Evolutionary conservation across 2,888 invertebrate species (phyloP), one percentile per base, ranked within the genome.

Genomic region (Acrobasis suavella): DNA sequence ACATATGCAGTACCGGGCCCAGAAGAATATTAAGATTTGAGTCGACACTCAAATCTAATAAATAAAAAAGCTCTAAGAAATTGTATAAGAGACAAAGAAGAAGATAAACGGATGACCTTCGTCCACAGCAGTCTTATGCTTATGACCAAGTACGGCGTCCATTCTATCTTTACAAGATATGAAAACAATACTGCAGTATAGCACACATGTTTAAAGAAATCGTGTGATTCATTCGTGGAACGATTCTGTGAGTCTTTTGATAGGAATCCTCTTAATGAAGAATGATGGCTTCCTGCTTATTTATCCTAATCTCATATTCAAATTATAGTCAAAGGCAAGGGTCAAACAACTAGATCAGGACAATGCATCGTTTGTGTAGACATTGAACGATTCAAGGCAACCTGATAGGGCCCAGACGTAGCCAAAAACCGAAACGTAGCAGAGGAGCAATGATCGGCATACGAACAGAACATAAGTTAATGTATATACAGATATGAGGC

Each of bases 351-450:
- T 38, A 54, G 38, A 38, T 16, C 37, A 51, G 50, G 42, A 52
- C 51, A 39, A 60, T 55, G 14, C 22, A 32, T 38, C 54, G 55
- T 64, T 54, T 58, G 60, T 64, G 51, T 38, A 52, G 56, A 17
- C 42, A 56, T 55, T 55, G 39, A 38, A 38, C 22, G 6, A 49
- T 55, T 38, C 38, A 37, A 38, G 42, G 39, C 39, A 56, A 56
- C 39, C 16, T 16, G 56, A 56, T 56, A 56, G 56, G 39, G 16
- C 17, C 16, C 38, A 55, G 38, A 55, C 12, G 32, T 54, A 32
- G 8, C 12, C 37, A 9, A 54, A 54, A 37, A 37, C 16, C 51
- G 51, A 51, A 22, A 51, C 51, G 17, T 51, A 51, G 17, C 51
- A 22, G 46, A 46, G n/a, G n/a, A 46, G 46, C 46, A 46, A 51